Evolutionary conservation across 2,797 vertebrate species (phyloP).

Genomic region (Darevskia nairensis): DNA sequence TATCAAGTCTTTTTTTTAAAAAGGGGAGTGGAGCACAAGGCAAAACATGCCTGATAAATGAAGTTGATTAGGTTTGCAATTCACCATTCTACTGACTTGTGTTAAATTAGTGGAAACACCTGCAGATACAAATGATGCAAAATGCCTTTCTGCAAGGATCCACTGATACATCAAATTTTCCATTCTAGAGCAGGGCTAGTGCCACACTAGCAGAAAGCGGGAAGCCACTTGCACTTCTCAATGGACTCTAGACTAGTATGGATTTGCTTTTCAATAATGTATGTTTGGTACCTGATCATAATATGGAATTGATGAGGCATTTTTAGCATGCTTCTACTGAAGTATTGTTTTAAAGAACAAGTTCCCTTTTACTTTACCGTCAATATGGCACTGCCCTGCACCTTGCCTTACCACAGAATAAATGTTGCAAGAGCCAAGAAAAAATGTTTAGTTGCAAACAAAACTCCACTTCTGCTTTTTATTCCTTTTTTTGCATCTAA

Average conservation of each 20-base stretch:
- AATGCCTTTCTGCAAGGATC: not conserved
- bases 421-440: not conserved
- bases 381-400: not conserved
- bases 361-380: not conserved
- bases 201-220: not conserved
- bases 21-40: not conserved
- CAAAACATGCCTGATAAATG: not conserved
- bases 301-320: not conserved
- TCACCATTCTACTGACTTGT: not conserved
- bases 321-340: not conserved
- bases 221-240: not conserved
- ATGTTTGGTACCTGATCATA: not conserved
- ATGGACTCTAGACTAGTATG: not conserved
- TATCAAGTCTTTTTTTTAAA: not conserved
- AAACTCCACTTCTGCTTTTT: conserved; percentile 23
- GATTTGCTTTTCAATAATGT: not conserved
- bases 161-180: not conserved
- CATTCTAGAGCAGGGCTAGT: not conserved
- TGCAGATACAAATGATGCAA: not conserved
- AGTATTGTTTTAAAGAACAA: not conserved
- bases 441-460: conserved; percentile 29
- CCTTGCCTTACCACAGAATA: not conserved
- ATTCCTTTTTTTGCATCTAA: conserved; percentile 29
- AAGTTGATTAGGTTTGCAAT: not conserved
- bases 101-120: not conserved